A percentile compares a stretch with the other conserved stretches of the same genome.
Evolutionary conservation across 2,113 vertebrate genomes (phyloP).

Genomic region (Bolborhynchus lineola): DNA sequence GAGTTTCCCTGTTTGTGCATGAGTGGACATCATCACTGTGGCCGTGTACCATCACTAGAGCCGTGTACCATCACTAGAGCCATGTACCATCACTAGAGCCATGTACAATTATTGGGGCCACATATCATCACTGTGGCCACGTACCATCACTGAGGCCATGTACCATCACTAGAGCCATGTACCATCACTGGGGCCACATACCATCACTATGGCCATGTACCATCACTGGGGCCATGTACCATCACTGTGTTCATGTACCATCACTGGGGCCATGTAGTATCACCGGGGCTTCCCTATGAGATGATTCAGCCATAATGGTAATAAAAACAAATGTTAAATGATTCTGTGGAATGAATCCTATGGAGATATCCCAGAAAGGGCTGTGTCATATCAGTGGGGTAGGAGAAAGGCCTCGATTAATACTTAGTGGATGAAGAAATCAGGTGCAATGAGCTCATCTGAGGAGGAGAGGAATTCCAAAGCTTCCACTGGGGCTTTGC

Average conservation of each 20-base stretch:
- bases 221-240: too few relatives aligned
- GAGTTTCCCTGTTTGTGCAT: neutral
- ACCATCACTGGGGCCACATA: too few relatives aligned
- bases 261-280: neutral
- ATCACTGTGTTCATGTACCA: too few relatives aligned
- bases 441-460: neutral
- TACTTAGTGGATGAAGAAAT: rapidly evolving
- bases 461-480: neutral
- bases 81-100: too few relatives aligned
- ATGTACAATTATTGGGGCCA: too few relatives aligned
- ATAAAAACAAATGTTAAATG: neutral
- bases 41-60: too few relatives aligned
- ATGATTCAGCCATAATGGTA: neutral
- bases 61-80: too few relatives aligned
- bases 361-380: neutral
- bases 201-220: rapidly evolving
- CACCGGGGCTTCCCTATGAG: neutral
- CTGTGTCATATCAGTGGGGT: rapidly evolving
- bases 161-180: too few relatives aligned
- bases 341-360: neutral
- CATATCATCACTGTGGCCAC: too few relatives aligned
- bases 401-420: neutral
- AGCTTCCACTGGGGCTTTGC: neutral
- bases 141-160: too few relatives aligned
- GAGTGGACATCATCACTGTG: neutral